Conservation (phyloP, 2,797 vertebrate species). For the Sebastes umbrosus region DNA sequence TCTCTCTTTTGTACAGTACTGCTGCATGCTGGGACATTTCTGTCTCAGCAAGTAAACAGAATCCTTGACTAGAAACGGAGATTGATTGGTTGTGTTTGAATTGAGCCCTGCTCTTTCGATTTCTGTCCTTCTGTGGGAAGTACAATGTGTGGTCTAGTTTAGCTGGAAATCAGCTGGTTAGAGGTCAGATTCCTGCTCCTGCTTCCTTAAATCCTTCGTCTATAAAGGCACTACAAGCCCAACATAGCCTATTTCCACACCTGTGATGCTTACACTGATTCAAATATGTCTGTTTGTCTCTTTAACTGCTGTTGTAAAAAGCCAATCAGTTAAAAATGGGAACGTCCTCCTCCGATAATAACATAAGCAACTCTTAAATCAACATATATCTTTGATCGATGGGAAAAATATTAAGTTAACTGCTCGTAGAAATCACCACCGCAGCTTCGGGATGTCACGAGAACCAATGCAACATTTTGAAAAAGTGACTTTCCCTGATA, state of each 20-base stretch:
- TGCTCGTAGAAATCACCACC: no score
- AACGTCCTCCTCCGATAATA: neutral
- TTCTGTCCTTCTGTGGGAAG: neutral
- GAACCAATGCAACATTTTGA: no score
- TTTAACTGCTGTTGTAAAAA: neutral
- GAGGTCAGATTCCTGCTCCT: no score
- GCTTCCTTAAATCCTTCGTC: neutral
- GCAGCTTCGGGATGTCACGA: no score
- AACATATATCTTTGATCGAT: no score
- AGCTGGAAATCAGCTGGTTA: no score
- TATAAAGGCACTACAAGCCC: neutral
- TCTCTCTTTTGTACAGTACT: neutral
- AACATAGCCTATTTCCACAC: neutral
- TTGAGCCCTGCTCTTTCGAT: neutral
- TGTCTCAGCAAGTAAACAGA: neutral
- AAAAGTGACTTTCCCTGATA: no score
- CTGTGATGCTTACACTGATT: neutral
- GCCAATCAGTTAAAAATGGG: neutral
- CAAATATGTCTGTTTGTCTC: neutral
- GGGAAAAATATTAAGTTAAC: no score
- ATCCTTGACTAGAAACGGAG: neutral
- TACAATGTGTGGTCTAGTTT: no score
- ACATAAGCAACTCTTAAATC: neutral
- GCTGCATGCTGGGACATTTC: conserved; percentile 11
- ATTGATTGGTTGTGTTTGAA: neutral